A percentile compares a stretch with the other conserved stretches of the same genome.
Conservation (phyloP, 2,113 vertebrate species). For the Thamnophis sirtalis region DNA sequence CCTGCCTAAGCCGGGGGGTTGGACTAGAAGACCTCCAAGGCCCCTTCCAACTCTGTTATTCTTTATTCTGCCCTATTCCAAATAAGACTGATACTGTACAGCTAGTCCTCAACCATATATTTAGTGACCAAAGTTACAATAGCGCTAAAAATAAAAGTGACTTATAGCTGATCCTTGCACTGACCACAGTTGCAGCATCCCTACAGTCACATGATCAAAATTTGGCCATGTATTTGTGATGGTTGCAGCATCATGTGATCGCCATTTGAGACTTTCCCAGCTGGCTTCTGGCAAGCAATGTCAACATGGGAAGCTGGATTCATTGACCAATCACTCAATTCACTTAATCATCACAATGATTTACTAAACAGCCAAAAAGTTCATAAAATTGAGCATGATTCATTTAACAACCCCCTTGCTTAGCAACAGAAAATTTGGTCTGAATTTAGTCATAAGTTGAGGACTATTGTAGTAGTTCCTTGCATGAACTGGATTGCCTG, state of each 20-base stretch:
- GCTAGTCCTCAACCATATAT: neutral
- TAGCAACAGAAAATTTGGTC: neutral
- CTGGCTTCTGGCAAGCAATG: neutral
- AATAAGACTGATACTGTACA: neutral
- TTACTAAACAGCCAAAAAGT: neutral
- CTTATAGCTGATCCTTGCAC: neutral
- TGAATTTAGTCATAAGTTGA: neutral
- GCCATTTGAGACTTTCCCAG: neutral
- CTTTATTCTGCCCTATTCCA: neutral
- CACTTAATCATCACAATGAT: neutral
- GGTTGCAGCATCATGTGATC: neutral
- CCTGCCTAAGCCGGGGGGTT: neutral
- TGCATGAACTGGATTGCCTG: neutral
- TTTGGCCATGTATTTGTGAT: neutral
- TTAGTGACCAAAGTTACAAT: neutral
- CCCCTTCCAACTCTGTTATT: neutral
- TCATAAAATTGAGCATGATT: neutral
- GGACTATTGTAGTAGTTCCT: neutral
- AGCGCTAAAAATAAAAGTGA: neutral
- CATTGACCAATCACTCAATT: neutral
- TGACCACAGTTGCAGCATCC: neutral
- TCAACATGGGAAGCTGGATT: neutral
- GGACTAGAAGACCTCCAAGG: neutral
- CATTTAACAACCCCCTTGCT: neutral
- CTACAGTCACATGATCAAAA: neutral